These are phyloP conservation scores for Lasioglossum figueresi DNA, from an alignment of 2,888 invertebrate genomes.

Conservation along the genomic window DNA sequence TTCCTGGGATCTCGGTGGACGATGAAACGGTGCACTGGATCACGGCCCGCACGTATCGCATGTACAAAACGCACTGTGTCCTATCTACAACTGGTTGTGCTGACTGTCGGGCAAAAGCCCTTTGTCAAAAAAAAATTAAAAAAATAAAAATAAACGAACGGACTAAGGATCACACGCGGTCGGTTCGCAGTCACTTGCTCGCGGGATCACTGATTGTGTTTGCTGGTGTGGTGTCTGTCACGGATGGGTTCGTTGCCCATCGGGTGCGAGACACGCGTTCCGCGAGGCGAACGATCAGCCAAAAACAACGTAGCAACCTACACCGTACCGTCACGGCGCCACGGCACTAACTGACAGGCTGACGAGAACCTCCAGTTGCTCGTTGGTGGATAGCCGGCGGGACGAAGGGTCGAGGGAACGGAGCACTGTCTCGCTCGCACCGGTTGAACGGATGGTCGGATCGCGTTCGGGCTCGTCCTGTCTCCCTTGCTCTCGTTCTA, in stretches of 20 bases:
- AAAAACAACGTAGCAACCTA: constrained; percentile 53
- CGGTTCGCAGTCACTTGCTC: constrained; percentile 21
- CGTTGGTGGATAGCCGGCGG: constrained; percentile 57
- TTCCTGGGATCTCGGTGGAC: constrained; percentile 18
- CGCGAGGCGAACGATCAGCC: constrained; percentile 38
- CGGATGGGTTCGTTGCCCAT: constrained; percentile 52
- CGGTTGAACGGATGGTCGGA: constrained; percentile 12
- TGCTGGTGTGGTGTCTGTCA: constrained; percentile 15
- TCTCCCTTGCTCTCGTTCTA: constrained; percentile 50
- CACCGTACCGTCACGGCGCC: constrained; percentile 79
- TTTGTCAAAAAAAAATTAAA: not conserved
- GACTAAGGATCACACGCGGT: constrained; percentile 42
- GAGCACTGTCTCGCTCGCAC: constrained; percentile 47
- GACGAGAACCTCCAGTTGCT: constrained; percentile 71
- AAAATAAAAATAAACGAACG: not conserved
- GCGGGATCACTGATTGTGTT: constrained; percentile 5
- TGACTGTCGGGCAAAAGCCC: not conserved
- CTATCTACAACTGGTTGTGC: constrained; percentile 10
- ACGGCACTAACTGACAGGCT: constrained; percentile 83
- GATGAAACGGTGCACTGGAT: constrained; percentile 42
- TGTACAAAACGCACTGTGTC: constrained; percentile 31
- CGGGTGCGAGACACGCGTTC: constrained; percentile 51
- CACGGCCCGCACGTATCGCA: constrained; percentile 29
- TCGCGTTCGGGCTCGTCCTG: constrained; percentile 41
- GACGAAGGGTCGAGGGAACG: constrained; percentile 55